Base-by-base conservation (phyloP, 2,888 invertebrate species). In the Tenodera sinensis region DNA sequence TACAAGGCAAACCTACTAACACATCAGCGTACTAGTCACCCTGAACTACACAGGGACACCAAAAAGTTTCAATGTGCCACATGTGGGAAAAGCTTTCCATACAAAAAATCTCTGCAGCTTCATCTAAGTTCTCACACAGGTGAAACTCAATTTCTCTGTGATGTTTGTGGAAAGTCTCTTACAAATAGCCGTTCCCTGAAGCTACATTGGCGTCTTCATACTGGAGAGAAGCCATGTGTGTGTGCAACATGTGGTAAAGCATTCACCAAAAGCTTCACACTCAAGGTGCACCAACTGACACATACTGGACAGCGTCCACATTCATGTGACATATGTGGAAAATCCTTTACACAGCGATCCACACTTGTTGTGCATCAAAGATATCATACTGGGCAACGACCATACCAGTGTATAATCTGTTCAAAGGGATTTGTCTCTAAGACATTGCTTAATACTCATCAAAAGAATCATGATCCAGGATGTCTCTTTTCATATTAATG, bases 251-350 rank as follows among this genome's bases (percentile, higher is more conserved):
- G 90, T 84, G 87, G 89, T 3, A 90, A 90, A 47, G 89, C 89
- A 28, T 91, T 91, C 89, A 89, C 86, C 28, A 90, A 88, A 88
- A 90, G 89, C 34, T 90, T 89, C 87, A 90, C 92, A 95, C 92
- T 95, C 91, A 94, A 94, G 30, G 93, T 95, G 91, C 95, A 95
- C 93, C 95, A 95, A 93, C 93, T 95, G 84, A 95, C 95, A 87
- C 95, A 95, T 92, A 95, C 94, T 1, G 95, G 95, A 0, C 95
- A 95, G 93, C 95, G 95, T 92, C 95, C 95, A 82, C 95, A 95
- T 93, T 94, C 94, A 90, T 95, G 95, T 92, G 93, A 94, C 90
- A 94, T 94, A 92, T 95, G 95, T 92, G 95, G 95, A n/a, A 95
- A 95, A 92, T 94, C 94, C 82, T 95, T 95, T 93, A 94, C 94